Percentiles rank a stretch among this genome's conserved stretches.
phyloP scores from a whole-genome alignment of 2,888 invertebrate species.

The Athalia cordata region DNA sequence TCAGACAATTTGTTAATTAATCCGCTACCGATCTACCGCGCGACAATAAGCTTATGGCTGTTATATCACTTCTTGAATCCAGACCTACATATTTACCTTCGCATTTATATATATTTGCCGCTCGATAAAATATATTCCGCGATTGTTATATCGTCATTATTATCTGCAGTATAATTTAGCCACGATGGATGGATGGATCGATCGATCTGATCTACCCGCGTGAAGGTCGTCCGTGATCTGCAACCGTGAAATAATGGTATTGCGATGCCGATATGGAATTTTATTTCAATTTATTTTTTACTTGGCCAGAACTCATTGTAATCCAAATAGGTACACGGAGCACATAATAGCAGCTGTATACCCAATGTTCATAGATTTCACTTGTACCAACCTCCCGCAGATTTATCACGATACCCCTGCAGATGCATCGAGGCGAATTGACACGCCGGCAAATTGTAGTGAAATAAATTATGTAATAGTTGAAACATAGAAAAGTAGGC shows the following conservation, averaged over 20 bases:
- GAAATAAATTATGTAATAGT: neutral
- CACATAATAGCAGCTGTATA: neutral
- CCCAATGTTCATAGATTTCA: neutral
- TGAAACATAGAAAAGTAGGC: too few relatives aligned
- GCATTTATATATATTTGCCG: too few relatives aligned
- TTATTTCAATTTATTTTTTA: constrained; percentile 47
- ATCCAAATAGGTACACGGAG: neutral
- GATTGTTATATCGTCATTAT: too few relatives aligned
- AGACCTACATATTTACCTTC: too few relatives aligned
- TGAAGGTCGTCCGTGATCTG: constrained; percentile 68
- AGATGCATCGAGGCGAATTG: constrained; percentile 7
- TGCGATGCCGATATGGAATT: constrained; percentile 47
- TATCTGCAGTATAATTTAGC: too few relatives aligned
- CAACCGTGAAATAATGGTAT: constrained; percentile 65
- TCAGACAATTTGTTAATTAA: constrained; percentile 25
- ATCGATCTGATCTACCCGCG: constrained; percentile 60
- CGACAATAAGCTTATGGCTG: too few relatives aligned
- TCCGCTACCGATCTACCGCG: neutral
- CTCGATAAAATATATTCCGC: too few relatives aligned
- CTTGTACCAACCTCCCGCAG: neutral
- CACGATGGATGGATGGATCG: constrained; percentile 39
- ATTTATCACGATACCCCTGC: neutral
- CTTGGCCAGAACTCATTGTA: constrained; percentile 23
- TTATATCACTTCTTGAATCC: too few relatives aligned
- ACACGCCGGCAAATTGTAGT: neutral